Evolutionary conservation across 2,888 invertebrate species (phyloP), one percentile per base, ranked within the genome.

Genomic region (Mechanitis mazaeus): DNA sequence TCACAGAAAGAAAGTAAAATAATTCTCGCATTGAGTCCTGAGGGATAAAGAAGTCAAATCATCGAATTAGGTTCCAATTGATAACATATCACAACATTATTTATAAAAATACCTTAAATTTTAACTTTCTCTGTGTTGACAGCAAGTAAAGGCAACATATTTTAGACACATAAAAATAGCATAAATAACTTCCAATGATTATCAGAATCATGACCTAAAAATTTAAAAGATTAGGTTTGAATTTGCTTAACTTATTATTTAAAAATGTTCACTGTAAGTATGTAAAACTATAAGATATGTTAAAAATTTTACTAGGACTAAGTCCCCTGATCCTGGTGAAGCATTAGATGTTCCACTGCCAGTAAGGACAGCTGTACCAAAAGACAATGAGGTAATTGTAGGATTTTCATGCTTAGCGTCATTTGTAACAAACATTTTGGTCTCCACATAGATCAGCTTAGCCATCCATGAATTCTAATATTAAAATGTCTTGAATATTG

Each of bases 11-110:
- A 68, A 89, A 90, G 73, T 88, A 90, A 74, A 87, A 87, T 61
- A 90, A 75, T 71, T 90, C 87, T 61, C 84, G 76, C 86, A 90
- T 90, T 56, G 87, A 83, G 72, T 86, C 87, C 89, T 89, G 71
- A 59, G 60, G 62, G 58, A 69, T 66, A 58, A n/a, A 50, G 31
- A 63, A 63, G 67, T 64, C 56, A 45, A 61, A 65, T 47, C 64
- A 54, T 58, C 42, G 9, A 31, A 50, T 3, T 31, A 31, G 2
- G 12, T 12, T 3, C 3, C 35, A 38, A 45, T 46, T 11, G 12
- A 47, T 59, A n/a, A 20, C 53, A 46, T 45, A 47, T 56, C 45
- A 53, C 57, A 56, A 6, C 35, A 35, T 42, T 56, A 53, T 38
- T 38, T 4, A 6, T 42, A 58, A 31, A 45, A 20, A 31, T 75